phyloP scores from a whole-genome alignment of 2,888 invertebrate genomes.

The Phyllotreta cruciferae region DNA sequence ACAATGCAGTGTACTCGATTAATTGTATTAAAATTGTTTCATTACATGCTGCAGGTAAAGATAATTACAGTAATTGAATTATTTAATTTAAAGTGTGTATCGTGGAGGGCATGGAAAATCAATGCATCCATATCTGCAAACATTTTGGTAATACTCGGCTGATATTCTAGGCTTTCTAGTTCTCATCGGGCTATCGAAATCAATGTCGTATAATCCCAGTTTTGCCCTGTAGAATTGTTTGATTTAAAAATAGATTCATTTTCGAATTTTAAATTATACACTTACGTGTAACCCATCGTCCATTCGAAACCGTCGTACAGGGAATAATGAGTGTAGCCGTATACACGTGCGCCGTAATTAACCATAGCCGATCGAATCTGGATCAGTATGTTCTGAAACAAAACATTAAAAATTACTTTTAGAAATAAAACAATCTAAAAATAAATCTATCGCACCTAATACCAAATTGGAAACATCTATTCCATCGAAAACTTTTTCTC shows the following conservation, averaged over 20 bases:
- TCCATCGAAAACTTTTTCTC: too few relatives aligned
- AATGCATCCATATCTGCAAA: constrained; percentile 7
- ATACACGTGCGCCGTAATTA: constrained; percentile 2
- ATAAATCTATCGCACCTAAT: too few relatives aligned
- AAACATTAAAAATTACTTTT: background rate
- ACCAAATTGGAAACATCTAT: too few relatives aligned
- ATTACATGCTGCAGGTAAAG: too few relatives aligned
- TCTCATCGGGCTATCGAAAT: constrained; percentile 6
- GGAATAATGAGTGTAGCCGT: constrained; percentile 2
- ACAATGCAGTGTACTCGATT: too few relatives aligned
- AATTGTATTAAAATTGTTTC: too few relatives aligned
- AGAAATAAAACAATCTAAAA: too few relatives aligned
- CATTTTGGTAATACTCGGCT: constrained; percentile 11
- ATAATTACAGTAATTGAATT: too few relatives aligned
- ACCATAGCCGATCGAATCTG: background rate
- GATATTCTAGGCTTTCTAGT: constrained; percentile 18
- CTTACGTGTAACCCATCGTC: constrained; percentile 9
- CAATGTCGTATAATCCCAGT: constrained; percentile 13
- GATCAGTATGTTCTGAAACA: background rate
- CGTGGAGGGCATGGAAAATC: background rate
- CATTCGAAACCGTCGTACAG: constrained; percentile 6
- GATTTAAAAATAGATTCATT: background rate
- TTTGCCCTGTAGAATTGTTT: background rate
- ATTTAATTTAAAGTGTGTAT: background rate
- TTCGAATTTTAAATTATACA: background rate